Base-by-base conservation (phyloP, 2,797 vertebrate genomes). In the Thunnus albacares region DNA sequence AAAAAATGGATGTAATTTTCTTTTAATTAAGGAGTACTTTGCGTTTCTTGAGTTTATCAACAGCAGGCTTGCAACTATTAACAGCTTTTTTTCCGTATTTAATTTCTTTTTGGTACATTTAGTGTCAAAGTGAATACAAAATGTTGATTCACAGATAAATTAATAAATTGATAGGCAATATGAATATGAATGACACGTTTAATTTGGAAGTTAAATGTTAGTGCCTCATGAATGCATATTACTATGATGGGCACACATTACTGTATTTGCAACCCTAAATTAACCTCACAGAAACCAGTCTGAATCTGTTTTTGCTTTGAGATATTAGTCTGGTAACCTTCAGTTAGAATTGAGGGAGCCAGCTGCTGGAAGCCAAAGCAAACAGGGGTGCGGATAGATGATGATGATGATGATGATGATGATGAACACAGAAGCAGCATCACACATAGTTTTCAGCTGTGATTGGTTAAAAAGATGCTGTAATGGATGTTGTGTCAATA, bases 141-240 rank as follows among this genome's bases (percentile, higher is more conserved):
- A 4, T 26, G 22, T 51, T 75, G 28, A 75, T 83, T 81, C 38
- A 52, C 55, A 69, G 28, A 63, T 60, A 43, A 59, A 26, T 28
- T 71, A 65, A 75, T 22, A 41, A 33, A 58, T 72, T 56, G 22
- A 75, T 43, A 33, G 8, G 57, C 63, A 58, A 56, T 38, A 22
- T 69, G 8, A 73, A 53, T 59, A 41, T 38, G 33, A 63, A 61
- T 71, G 56, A 38, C 10, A 12, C n/a, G 15, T 64, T 70, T 49
- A 17, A 56, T 68, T 74, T 70, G 14, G 30, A 68, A 72, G 67
- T 17, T 53, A 86, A 75, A 79, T 82, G 10, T 70, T 33, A 49
- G 85, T 90, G 92, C 89, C 89, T 90, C 56, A 82, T 92, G 85
- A 92, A 81, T 90, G 88, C 73, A 17, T 56, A 35, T 14, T 28